A percentile compares a stretch with the other conserved stretches of the same genome.
phyloP scores from a whole-genome alignment of 2,113 vertebrate genomes.

The Silurus asotus region DNA sequence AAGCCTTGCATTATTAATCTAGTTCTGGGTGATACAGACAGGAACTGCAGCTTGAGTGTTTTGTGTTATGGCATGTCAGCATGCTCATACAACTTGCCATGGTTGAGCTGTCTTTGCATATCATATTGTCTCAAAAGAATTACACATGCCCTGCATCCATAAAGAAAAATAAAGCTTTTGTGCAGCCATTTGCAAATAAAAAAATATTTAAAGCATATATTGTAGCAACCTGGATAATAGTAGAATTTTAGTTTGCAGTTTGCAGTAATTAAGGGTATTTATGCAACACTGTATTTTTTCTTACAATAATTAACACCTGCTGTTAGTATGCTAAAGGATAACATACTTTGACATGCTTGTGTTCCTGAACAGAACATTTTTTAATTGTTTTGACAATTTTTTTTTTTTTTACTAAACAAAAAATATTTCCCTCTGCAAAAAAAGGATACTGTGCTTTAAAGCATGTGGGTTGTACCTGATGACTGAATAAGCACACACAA shows the following conservation, averaged over 20 bases:
- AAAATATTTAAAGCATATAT: background rate
- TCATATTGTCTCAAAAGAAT: constrained; percentile 55
- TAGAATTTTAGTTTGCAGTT: background rate
- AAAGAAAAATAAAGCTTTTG: too few relatives aligned
- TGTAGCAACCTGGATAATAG: background rate
- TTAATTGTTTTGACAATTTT: background rate
- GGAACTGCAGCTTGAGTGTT: constrained; percentile 51
- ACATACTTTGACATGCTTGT: background rate
- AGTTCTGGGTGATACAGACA: constrained; percentile 54
- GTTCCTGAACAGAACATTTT: background rate
- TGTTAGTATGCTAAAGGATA: background rate
- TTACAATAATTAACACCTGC: background rate
- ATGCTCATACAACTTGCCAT: constrained; percentile 54
- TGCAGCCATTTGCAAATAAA: background rate
- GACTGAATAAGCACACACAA: background rate
- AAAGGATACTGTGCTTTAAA: background rate
- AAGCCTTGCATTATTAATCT: constrained; percentile 64
- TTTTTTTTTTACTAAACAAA: background rate
- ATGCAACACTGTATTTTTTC: background rate
- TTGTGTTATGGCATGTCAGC: constrained; percentile 45
- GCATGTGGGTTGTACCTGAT: background rate
- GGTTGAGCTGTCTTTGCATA: constrained; percentile 58
- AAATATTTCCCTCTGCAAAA: background rate
- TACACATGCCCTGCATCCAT: constrained; percentile 28
- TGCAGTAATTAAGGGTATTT: background rate